Conservation (phyloP, 2,888 invertebrate genomes). For the Elegia similella region DNA sequence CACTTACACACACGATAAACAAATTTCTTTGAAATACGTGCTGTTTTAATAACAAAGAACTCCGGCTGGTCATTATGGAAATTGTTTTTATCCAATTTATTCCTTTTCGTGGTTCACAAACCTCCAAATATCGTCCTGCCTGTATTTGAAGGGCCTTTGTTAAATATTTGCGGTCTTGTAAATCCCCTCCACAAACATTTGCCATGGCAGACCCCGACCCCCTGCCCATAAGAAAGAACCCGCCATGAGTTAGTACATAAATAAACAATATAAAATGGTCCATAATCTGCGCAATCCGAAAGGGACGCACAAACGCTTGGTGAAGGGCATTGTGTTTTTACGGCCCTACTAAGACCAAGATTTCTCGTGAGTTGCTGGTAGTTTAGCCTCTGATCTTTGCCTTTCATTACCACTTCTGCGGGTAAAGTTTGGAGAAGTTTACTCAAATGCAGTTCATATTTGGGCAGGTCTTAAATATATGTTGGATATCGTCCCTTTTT, state of each 20-base stretch:
- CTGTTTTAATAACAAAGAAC: no score
- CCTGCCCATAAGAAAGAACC: constrained; percentile 4
- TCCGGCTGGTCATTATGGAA: not conserved
- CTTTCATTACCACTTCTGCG: not conserved
- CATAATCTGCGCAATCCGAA: constrained; percentile 14
- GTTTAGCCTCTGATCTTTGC: not conserved
- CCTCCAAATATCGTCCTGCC: not conserved
- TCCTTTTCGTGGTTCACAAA: not conserved
- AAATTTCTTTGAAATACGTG: no score
- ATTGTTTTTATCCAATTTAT: not conserved
- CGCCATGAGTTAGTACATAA: constrained; percentile 9
- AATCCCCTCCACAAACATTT: constrained; percentile 10
- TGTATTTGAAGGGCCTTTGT: not conserved
- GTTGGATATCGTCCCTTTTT: no score
- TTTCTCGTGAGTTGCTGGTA: not conserved
- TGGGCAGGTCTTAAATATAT: no score
- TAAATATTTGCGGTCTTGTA: not conserved
- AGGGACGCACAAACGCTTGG: constrained; percentile 4
- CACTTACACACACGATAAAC: no score
- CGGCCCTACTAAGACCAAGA: not conserved
- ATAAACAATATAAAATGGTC: constrained; percentile 14
- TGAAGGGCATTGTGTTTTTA: not conserved
- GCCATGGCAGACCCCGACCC: not conserved
- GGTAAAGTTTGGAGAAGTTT: no score
- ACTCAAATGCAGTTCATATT: no score